A percentile compares a stretch with the other conserved stretches of the same genome.
Evolutionary conservation across 2,113 vertebrate genomes (phyloP).

Genomic region (Eolophus roseicapilla): DNA sequence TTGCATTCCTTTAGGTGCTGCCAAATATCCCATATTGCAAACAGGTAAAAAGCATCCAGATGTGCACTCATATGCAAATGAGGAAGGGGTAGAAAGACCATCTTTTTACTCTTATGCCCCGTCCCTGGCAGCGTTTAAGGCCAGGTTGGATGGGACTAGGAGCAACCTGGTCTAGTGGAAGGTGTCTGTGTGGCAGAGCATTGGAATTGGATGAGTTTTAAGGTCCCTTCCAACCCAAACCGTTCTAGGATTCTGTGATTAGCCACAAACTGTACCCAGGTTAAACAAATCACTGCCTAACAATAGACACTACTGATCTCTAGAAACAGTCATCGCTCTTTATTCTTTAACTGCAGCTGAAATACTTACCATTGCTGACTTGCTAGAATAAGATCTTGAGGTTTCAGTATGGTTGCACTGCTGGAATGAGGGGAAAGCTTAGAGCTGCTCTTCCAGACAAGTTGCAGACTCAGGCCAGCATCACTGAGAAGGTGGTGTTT

Average conservation of each 20-base stretch:
- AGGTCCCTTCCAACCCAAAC: neutral
- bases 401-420: neutral
- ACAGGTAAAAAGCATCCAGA: neutral
- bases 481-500: neutral
- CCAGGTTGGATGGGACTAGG: neutral
- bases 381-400: neutral
- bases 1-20: neutral
- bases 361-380: neutral
- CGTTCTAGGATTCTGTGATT: neutral
- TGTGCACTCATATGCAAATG: neutral
- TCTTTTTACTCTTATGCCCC: neutral
- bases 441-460: neutral
- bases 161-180: neutral
- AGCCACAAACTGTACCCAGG: neutral
- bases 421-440: neutral
- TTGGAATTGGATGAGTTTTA: neutral
- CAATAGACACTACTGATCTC: neutral
- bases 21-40: neutral
- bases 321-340: neutral
- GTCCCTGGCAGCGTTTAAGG: neutral
- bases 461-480: neutral
- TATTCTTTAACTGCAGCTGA: neutral
- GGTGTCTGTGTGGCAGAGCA: neutral
- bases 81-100: neutral
- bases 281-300: neutral